Conservation (phyloP, 2,888 invertebrate species). For the Malthinus flaveolus region DNA sequence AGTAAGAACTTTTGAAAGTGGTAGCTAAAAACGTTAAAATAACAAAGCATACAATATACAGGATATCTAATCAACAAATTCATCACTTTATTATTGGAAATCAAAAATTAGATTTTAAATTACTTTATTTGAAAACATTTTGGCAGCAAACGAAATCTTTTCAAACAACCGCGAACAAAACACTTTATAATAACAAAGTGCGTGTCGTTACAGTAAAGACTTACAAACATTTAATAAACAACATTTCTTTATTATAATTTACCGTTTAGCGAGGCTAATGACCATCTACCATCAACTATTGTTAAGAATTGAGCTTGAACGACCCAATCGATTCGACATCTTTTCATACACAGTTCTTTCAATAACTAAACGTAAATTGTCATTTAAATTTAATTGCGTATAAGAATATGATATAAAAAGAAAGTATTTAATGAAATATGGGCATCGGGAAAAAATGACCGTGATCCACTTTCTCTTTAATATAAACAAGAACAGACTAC, state of each 20-base stretch:
- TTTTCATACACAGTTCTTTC: not conserved
- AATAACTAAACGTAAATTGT: too few relatives aligned
- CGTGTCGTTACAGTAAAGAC: too few relatives aligned
- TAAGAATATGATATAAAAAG: slow-evolving; percentile 8
- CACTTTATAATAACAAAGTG: too few relatives aligned
- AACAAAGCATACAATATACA: too few relatives aligned
- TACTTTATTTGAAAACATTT: too few relatives aligned
- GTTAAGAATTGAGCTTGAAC: slow-evolving; percentile 22
- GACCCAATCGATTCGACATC: slow-evolving; percentile 1
- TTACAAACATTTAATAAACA: not conserved
- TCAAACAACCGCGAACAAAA: too few relatives aligned
- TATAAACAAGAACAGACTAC: not conserved
- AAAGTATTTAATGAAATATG: slow-evolving; percentile 10
- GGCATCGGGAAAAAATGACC: slow-evolving; percentile 12
- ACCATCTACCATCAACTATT: slow-evolving; percentile 28
- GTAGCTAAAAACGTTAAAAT: too few relatives aligned
- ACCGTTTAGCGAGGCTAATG: slow-evolving; percentile 29
- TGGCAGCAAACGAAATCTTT: too few relatives aligned
- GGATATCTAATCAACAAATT: too few relatives aligned
- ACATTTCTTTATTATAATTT: slow-evolving; percentile 7
- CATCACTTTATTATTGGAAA: too few relatives aligned
- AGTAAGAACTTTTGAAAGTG: too few relatives aligned
- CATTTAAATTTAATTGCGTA: not conserved
- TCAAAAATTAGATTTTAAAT: too few relatives aligned
- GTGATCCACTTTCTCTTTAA: slow-evolving; percentile 19